Percentiles rank a stretch among this genome's conserved stretches.
phyloP scores from a whole-genome alignment of 2,113 vertebrate genomes.

The Gnathonemus echidnorhynchus region DNA sequence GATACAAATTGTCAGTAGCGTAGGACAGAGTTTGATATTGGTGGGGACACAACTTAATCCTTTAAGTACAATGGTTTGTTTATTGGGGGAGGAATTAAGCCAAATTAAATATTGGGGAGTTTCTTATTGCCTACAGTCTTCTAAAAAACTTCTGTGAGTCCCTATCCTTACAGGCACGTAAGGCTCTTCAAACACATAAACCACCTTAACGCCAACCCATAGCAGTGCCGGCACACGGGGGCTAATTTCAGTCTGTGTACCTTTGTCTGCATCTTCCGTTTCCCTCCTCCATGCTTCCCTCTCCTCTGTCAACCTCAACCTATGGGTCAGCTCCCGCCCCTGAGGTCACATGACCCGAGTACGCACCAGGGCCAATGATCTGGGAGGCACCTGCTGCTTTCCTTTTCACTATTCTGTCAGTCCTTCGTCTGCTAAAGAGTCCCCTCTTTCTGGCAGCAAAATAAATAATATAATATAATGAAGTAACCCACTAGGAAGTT shows the following conservation, averaged over 20 bases:
- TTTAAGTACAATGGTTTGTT: neutral
- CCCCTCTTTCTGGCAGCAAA: neutral
- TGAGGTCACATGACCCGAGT: neutral
- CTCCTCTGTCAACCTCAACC: neutral
- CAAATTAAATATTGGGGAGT: neutral
- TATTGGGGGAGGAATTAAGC: neutral
- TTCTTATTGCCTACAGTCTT: neutral
- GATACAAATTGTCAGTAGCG: neutral
- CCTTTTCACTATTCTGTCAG: neutral
- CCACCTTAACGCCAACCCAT: neutral
- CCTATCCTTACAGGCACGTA: neutral
- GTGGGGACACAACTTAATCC: neutral
- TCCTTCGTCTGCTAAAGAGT: neutral
- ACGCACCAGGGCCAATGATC: neutral
- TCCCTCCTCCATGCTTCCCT: neutral
- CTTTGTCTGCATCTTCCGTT: neutral
- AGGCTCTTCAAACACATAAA: neutral
- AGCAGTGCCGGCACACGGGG: neutral
- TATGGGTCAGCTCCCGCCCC: neutral
- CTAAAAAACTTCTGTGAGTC: neutral
- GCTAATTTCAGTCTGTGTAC: neutral
- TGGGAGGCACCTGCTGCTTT: neutral
- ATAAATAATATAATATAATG: neutral
- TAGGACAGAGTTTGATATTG: neutral
- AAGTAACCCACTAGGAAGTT: neutral